Base-by-base conservation (phyloP, 2,113 vertebrate species). In the Chaetorhynchus papuensis region DNA sequence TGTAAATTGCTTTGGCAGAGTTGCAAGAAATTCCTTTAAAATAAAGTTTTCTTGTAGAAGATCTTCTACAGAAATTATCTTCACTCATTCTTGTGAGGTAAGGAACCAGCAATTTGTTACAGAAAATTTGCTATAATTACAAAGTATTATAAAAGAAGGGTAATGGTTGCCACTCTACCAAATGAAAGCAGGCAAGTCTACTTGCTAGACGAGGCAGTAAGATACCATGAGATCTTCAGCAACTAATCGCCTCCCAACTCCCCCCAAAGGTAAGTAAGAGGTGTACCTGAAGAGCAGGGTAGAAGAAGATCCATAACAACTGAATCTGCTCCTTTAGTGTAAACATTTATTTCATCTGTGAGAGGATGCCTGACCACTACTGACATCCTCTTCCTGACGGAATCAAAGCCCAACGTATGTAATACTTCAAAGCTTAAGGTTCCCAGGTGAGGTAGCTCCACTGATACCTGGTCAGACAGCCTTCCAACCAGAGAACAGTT, bases 251-350 rank as follows among this genome's bases (percentile, higher is more conserved):
- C 44, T 79, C 37, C 68, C 39, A 76, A 37, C 6, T n/a, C 8
- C 53, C 61, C 5, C 2, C 37, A 66, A 76, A 74, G 30, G n/a
- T 65, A 94, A 76, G n/a, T 11, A 56, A 91, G 65, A 42, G 3
- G 2, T 24, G 54, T 98, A 98, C 98, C 98, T 98, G 98, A 94
- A 84, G 97, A 98, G 83, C 98, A 98, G 4, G 99, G 98, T 68
- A 97, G 98, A 96, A 99, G 98, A 89, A 99, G 98, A 88, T 99
- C 99, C 99, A 99, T 99, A 96, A 99, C 97, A 93, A 97, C 98
- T 0, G 99, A 99, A 98, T 99, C 99, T 0, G 99, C 99, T 74
- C 99, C 99, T 98, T 99, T 99, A 76, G 99, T 99, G 97, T 99
- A 99, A 81, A 99, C 99, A 6, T 98, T 98, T 97, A 99, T 99